Evolutionary conservation across 2,888 invertebrate species (phyloP).

Genomic region (Orchestes rusci): DNA sequence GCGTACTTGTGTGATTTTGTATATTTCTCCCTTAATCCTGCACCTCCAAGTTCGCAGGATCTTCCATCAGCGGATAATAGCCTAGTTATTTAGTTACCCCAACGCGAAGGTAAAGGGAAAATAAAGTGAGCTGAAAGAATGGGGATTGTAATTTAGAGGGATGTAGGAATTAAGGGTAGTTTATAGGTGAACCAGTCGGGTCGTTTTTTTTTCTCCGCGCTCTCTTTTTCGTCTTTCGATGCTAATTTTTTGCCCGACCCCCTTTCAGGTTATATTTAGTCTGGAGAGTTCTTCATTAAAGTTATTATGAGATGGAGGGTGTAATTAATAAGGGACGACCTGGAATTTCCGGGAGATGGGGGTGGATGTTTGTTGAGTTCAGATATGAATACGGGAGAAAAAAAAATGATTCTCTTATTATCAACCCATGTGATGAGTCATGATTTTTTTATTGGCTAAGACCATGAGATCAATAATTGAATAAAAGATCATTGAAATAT

Average conservation of each 20-base stretch:
- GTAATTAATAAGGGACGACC: constrained; percentile 25
- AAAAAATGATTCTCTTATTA: too few species aligned
- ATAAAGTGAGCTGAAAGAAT: constrained; percentile 47
- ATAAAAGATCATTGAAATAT: too few species aligned
- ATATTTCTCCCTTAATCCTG: too few species aligned
- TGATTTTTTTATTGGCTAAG: too few species aligned
- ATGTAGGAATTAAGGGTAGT: constrained; percentile 49
- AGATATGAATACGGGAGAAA: too few species aligned
- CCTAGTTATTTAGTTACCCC: constrained; percentile 47
- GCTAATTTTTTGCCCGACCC: constrained; percentile 21
- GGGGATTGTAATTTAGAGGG: constrained; percentile 49
- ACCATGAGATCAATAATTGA: too few species aligned
- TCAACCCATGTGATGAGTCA: too few species aligned
- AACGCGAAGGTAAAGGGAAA: constrained; percentile 39
- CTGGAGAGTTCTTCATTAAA: constrained; percentile 34
- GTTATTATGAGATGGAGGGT: constrained; percentile 33
- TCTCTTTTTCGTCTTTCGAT: constrained; percentile 18
- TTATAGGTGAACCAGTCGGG: constrained; percentile 47
- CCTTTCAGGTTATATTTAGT: constrained; percentile 17
- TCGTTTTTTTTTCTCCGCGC: constrained; percentile 29
- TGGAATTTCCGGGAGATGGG: neutral
- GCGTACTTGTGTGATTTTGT: too few species aligned
- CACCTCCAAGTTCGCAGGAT: constrained; percentile 28
- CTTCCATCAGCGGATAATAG: constrained; percentile 42
- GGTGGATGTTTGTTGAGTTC: too few species aligned